Evolutionary conservation across 2,113 vertebrate genomes (phyloP).

Genomic region (Mobula birostris): DNA sequence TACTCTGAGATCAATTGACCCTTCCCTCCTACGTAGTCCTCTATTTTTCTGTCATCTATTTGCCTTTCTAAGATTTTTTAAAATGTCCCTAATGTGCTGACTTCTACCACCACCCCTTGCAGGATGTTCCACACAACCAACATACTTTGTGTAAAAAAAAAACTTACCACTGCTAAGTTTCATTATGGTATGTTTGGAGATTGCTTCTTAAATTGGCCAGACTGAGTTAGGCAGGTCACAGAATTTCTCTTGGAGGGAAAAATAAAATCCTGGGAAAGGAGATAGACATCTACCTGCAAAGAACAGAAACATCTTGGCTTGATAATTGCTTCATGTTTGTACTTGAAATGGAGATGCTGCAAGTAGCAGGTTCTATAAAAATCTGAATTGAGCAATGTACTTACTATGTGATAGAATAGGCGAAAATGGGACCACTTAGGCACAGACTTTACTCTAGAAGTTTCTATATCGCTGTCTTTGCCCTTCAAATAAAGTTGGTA

Average conservation of each 20-base stretch:
- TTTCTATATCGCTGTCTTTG: neutral
- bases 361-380: neutral
- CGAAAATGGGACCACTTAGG: neutral
- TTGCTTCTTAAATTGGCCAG: neutral
- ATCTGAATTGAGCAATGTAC: neutral
- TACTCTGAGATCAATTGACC: no score
- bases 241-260: no score
- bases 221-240: neutral
- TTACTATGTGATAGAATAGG: neutral
- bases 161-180: neutral
- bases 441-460: no score
- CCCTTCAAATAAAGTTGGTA: neutral
- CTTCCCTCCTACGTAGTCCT: no score
- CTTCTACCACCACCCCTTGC: no score
- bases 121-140: no score
- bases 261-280: neutral
- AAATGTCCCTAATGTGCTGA: no score
- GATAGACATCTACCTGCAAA: neutral
- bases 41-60: no score
- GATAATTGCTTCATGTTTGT: conserved; percentile 11
- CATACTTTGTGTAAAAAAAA: no score
- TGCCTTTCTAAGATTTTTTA: no score
- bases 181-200: neutral
- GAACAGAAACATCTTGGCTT: neutral
- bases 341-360: neutral